A percentile compares a stretch with the other conserved stretches of the same genome.
These are phyloP conservation scores for Loris lydekkerianus DNA, from an alignment of 2,797 vertebrate species.

Conservation along the genomic window DNA sequence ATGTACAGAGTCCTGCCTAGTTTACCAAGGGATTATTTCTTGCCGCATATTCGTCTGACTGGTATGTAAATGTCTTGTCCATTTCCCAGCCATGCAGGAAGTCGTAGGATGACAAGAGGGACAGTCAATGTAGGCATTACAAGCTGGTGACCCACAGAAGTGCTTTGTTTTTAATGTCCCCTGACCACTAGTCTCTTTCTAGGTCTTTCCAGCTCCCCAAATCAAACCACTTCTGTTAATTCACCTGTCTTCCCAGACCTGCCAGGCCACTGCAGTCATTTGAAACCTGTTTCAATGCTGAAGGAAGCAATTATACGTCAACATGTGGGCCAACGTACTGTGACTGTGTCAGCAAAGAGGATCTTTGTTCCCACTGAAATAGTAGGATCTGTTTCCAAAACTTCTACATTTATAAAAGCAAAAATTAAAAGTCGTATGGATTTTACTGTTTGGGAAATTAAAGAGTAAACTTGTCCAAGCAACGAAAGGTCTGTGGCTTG, in stretches of 20 bases:
- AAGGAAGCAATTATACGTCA: not conserved
- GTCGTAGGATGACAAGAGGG: not conserved
- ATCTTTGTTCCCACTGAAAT: conserved; percentile 34
- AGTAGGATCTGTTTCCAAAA: not conserved
- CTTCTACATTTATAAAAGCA: not conserved
- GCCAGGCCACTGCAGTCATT: not conserved
- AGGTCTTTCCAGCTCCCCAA: not conserved
- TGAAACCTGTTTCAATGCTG: conserved; percentile 18
- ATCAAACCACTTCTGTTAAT: not conserved
- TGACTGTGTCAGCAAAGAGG: not conserved
- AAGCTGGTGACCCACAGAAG: not conserved
- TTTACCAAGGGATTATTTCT: not conserved
- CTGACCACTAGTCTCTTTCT: not conserved
- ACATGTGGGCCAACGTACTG: not conserved
- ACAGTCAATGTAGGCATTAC: not conserved
- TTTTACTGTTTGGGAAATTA: conserved; percentile 32
- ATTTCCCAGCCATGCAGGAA: not conserved
- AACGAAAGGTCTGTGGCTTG: not conserved
- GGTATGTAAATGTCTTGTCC: not conserved
- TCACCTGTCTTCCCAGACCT: not conserved
- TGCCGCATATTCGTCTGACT: not conserved
- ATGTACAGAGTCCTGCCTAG: not conserved
- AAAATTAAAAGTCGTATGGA: not conserved
- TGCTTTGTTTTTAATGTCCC: not conserved
- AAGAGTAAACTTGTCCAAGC: conserved; percentile 4